Base-by-base conservation (phyloP, 2,113 vertebrate genomes). In the Hydrochoerus hydrochaeris region DNA sequence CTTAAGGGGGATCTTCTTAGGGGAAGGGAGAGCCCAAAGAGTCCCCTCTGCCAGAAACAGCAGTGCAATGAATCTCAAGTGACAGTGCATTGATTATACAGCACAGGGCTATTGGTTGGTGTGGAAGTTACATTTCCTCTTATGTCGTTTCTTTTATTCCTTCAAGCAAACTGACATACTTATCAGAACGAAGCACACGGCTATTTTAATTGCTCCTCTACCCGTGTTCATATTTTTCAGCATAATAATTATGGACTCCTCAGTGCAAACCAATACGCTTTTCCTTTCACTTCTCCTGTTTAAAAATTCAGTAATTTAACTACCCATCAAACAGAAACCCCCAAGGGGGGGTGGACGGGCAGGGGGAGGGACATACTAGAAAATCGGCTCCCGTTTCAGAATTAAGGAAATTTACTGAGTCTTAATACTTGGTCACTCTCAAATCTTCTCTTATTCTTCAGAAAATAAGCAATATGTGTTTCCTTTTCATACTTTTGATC, bases 141-240 rank as follows among this genome's bases (percentile, higher is more conserved):
- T 7, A n/a, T 69, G 38, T 54, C 77, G 87, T 92, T 96, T 93
- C 41, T 41, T 80, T 88, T 82, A 90, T 94, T 94, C 12, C 54
- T 78, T 95, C 46, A 84, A 71, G 94, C 81, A 83, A 95, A 60
- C 28, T 69, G 80, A 77, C 28, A 19, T 30, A 24, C 81, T 95
- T 95, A 78, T 73, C 46, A 90, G 62, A 81, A 90, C 95, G 85
- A 95, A 71, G 32, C 13, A 95, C 73, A 67, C 87, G 58, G 13
- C 12, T 75, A 30, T 78, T 71, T 83, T 95, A 93, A 60, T 35
- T 78, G 75, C 54, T 46, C 85, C 38, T 13, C 62, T 63, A 26
- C 60, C 85, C 35, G 0, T n/a, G 35, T 46, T 81, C 69, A 17
- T 88, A 78, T 78, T 49, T 7, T 30, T 85, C 10, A 92, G 24